Conservation (phyloP, 2,113 vertebrate genomes). For the Echinops telfairi region DNA sequence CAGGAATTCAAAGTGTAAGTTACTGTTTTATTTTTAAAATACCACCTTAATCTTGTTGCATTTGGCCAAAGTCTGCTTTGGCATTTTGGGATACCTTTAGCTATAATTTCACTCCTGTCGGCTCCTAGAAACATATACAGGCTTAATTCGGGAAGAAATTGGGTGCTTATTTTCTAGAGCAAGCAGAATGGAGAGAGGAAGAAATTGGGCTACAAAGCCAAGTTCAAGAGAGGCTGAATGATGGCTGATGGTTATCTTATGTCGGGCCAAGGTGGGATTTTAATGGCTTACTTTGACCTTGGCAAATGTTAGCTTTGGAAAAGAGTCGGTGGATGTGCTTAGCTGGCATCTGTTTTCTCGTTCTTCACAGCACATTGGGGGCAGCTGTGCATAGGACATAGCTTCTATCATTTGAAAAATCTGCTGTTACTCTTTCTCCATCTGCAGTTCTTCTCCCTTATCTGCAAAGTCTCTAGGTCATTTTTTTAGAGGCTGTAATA, state of each 20-base stretch:
- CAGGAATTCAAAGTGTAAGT: constrained; percentile 78
- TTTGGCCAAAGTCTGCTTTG: constrained; percentile 63
- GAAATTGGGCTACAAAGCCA: neutral
- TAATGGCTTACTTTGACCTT: constrained; percentile 70
- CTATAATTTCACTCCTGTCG: constrained; percentile 16
- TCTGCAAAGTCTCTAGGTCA: neutral
- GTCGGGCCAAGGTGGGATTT: constrained; percentile 7
- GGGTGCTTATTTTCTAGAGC: constrained; percentile 10
- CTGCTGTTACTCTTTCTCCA: neutral
- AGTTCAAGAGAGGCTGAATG: neutral
- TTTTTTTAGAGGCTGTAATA: neutral
- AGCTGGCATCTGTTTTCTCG: constrained; percentile 21
- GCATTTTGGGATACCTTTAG: constrained; percentile 59
- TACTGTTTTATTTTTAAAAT: constrained; percentile 78
- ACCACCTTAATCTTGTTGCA: constrained; percentile 70
- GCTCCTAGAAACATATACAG: neutral
- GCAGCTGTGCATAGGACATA: neutral
- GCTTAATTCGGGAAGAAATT: constrained; percentile 10
- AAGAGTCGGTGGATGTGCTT: constrained; percentile 6
- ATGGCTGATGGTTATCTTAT: constrained; percentile 22
- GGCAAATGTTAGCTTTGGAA: neutral
- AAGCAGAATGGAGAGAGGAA: neutral
- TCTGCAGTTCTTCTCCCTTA: neutral
- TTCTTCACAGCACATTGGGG: constrained; percentile 23
- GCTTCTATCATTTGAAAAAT: neutral